These are phyloP conservation scores for Laterallus jamaicensis DNA, from an alignment of 2,113 vertebrate species.

Conservation along the genomic window DNA sequence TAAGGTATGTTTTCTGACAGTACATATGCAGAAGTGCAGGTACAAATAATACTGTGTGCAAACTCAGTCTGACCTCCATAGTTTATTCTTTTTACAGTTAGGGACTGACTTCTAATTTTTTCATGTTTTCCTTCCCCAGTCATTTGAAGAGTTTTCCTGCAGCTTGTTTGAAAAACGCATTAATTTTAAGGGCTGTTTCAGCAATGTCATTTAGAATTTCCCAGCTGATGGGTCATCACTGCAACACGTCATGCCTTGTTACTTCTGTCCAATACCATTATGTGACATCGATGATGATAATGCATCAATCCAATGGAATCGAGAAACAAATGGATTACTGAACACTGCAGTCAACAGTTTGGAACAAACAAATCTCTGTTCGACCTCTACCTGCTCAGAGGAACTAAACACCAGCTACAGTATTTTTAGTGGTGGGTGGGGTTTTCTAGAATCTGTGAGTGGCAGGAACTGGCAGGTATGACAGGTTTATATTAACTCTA, in stretches of 20 bases:
- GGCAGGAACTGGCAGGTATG: not conserved
- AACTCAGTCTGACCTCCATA: not conserved
- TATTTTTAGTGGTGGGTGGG: not conserved
- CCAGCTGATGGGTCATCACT: conserved; percentile 8
- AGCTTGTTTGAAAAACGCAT: conserved; percentile 20
- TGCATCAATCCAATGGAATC: not conserved
- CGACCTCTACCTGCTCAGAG: not conserved
- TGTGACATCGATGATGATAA: not conserved
- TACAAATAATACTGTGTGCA: not conserved
- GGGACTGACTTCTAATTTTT: not conserved
- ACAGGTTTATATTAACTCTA: not conserved
- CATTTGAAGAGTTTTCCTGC: not conserved
- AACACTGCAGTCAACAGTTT: not conserved
- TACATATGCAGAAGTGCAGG: not conserved
- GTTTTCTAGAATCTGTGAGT: not conserved
- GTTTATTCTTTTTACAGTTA: not conserved
- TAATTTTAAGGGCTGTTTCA: conserved; percentile 2
- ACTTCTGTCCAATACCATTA: not conserved
- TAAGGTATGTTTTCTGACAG: not conserved
- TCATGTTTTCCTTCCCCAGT: not conserved
- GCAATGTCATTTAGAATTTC: conserved; percentile 12
- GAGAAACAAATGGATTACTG: not conserved
- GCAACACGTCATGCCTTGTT: not conserved
- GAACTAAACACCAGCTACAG: not conserved
- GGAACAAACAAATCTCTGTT: not conserved